Percentiles rank a stretch among this genome's conserved stretches.
These are phyloP conservation scores for Neodiprion fabricii DNA, from an alignment of 1,140 invertebrate species.

Conservation along the genomic window DNA sequence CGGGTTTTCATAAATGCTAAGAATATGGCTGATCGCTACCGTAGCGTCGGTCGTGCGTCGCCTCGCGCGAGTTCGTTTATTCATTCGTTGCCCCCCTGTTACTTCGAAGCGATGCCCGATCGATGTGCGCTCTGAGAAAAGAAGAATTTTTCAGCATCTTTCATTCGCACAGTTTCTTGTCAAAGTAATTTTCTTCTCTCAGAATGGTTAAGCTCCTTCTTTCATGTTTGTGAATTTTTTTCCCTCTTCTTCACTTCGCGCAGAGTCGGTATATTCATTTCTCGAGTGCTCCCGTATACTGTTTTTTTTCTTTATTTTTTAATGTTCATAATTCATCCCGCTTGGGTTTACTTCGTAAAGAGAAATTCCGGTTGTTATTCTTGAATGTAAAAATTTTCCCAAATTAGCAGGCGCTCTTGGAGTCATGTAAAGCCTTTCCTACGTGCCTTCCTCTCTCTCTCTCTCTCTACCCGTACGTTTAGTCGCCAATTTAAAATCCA, in stretches of 20 bases:
- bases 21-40: not conserved
- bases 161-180: too few relatives aligned
- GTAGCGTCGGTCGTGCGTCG: conserved; percentile 31
- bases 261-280: too few relatives aligned
- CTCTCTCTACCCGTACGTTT: not conserved
- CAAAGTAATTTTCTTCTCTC: too few relatives aligned
- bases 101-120: not conserved
- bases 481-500: not conserved
- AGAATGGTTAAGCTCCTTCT: too few relatives aligned
- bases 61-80: not conserved
- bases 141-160: not conserved
- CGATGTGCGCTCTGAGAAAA: not conserved
- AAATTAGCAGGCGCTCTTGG: not conserved
- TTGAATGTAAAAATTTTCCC: too few relatives aligned
- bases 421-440: not conserved
- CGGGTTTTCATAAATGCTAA: conserved; percentile 38
- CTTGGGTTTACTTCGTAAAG: too few relatives aligned
- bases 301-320: too few relatives aligned
- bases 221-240: too few relatives aligned
- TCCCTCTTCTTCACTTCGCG: too few relatives aligned
- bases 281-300: too few relatives aligned
- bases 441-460: not conserved
- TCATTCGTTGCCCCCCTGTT: not conserved
- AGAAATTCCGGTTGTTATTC: too few relatives aligned
- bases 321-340: too few relatives aligned